Conservation (phyloP, 2,797 vertebrate species). For the Cichlasoma orientale region DNA sequence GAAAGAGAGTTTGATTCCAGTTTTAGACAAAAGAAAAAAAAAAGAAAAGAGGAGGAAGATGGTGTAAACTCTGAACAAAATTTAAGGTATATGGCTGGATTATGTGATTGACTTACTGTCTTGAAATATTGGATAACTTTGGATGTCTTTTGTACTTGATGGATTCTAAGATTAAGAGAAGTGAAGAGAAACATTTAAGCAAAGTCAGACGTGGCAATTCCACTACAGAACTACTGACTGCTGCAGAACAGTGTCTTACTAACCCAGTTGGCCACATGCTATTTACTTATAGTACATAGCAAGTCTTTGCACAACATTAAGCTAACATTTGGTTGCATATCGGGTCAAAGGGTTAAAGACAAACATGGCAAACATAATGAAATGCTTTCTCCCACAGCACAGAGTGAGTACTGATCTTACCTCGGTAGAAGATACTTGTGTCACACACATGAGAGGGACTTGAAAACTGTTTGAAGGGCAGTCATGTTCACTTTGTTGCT, state of each 20-base stretch:
- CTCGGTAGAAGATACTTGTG: conserved; percentile 4
- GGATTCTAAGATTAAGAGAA: conserved; percentile 36
- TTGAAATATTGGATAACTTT: conserved; percentile 24
- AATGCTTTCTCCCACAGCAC: no score
- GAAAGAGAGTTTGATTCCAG: not conserved
- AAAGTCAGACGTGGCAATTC: not conserved
- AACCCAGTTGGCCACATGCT: not conserved
- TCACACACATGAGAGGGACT: not conserved
- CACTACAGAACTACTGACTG: not conserved
- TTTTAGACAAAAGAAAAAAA: not conserved
- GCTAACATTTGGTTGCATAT: not conserved
- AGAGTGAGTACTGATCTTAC: conserved; percentile 25
- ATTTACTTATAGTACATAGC: not conserved
- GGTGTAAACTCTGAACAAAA: not conserved
- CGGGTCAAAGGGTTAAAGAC: not conserved
- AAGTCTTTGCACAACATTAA: not conserved
- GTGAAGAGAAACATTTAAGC: conserved; percentile 3
- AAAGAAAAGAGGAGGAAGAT: not conserved
- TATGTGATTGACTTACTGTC: conserved; percentile 51
- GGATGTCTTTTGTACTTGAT: conserved; percentile 1
- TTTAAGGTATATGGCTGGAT: not conserved
- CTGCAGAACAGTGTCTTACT: not conserved
- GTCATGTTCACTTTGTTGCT: not conserved
- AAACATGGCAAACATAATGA: no score
- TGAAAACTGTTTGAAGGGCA: not conserved